A percentile compares a stretch with the other conserved stretches of the same genome.
These are phyloP conservation scores for Fregata magnificens DNA, from an alignment of 2,113 vertebrate genomes.

Conservation along the genomic window DNA sequence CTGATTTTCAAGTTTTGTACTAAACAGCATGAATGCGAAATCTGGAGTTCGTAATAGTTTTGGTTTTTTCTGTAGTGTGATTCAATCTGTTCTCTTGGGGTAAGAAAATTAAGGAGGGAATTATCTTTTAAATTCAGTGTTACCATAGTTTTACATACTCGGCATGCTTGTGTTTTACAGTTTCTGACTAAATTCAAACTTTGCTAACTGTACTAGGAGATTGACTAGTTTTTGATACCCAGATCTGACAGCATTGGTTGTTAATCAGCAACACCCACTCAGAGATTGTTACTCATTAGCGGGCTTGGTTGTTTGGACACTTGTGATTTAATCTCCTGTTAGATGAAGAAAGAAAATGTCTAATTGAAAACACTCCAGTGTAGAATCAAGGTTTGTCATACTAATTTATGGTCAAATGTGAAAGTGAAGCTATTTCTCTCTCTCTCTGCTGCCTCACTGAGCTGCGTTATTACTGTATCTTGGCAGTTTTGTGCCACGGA, in stretches of 20 bases:
- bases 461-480: accelerated
- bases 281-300: background rate
- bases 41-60: background rate
- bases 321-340: background rate
- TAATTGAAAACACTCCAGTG: background rate
- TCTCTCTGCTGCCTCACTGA: background rate
- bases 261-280: background rate
- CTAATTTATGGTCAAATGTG: background rate
- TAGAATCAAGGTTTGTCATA: background rate
- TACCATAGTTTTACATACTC: background rate
- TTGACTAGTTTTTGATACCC: background rate
- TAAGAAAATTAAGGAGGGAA: background rate
- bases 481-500: background rate
- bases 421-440: background rate
- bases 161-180: background rate
- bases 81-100: background rate
- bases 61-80: accelerated
- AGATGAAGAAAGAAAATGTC: background rate
- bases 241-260: background rate
- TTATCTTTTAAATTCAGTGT: background rate
- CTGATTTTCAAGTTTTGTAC: background rate
- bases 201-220: background rate
- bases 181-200: background rate
- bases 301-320: background rate
- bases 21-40: background rate